Evolutionary conservation across 2,797 vertebrate genomes (phyloP).

Genomic region (Hipposideros larvatus): DNA sequence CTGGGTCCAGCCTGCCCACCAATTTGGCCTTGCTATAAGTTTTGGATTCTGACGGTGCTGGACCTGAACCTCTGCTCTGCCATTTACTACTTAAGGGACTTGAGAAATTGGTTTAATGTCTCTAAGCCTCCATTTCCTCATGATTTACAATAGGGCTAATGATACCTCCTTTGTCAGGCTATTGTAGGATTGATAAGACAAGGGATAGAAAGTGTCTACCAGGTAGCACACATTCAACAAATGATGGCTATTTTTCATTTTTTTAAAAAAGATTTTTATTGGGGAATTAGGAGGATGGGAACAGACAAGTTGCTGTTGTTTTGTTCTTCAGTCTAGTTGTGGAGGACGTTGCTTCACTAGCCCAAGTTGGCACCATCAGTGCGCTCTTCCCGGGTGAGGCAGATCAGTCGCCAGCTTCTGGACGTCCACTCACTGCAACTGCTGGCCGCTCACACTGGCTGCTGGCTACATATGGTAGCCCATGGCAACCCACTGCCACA

Average conservation of each 20-base stretch:
- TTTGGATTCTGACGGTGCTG: background rate
- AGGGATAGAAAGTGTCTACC: background rate
- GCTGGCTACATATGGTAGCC: too few relatives aligned
- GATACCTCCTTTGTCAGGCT: background rate
- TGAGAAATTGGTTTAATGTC: background rate
- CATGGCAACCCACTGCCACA: too few relatives aligned
- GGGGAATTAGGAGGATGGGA: too few relatives aligned
- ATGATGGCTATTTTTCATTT: background rate
- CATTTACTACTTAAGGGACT: background rate
- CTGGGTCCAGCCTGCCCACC: background rate
- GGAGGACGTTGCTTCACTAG: too few relatives aligned
- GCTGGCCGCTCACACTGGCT: too few relatives aligned
- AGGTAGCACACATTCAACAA: background rate
- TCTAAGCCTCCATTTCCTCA: background rate
- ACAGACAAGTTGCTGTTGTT: too few relatives aligned
- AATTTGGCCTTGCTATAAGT: background rate
- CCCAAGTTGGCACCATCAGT: too few relatives aligned
- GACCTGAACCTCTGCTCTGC: background rate
- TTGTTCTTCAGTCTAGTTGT: too few relatives aligned
- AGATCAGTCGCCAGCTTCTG: too few relatives aligned
- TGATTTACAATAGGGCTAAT: background rate
- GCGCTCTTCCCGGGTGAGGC: too few relatives aligned
- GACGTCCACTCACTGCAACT: too few relatives aligned
- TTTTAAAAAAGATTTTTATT: too few relatives aligned
- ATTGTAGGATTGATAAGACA: background rate